Conservation (phyloP, 2,113 vertebrate species). For the Arothron firmamentum region DNA sequence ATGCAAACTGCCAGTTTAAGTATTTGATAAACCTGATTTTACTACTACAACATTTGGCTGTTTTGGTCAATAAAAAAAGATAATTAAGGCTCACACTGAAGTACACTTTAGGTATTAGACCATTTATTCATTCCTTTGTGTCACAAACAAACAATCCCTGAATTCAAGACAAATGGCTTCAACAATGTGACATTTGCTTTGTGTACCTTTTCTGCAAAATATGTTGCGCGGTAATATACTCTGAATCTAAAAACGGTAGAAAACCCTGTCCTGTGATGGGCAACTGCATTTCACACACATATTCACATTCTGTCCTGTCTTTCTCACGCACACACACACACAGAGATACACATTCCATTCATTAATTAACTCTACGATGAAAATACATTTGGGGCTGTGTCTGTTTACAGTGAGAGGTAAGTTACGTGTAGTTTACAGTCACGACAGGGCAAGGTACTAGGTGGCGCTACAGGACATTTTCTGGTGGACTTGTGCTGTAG, state of each 20-base stretch:
- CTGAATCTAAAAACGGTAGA: conserved; percentile 67
- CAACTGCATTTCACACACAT: conserved; percentile 27
- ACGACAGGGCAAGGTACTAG: conserved; percentile 1
- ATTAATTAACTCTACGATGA: conserved; percentile 22
- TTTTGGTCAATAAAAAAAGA: too few species aligned
- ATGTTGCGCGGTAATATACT: conserved; percentile 56
- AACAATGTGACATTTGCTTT: conserved; percentile 33
- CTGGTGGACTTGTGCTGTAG: conserved; percentile 5
- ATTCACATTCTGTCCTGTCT: conserved; percentile 18
- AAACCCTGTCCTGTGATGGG: conserved; percentile 52
- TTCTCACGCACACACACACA: not conserved
- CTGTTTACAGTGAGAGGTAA: conserved; percentile 24
- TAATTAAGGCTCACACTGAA: not conserved
- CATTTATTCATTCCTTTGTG: conserved; percentile 71
- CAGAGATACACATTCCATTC: conserved; percentile 7
- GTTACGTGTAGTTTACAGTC: conserved; percentile 13
- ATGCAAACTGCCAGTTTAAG: not conserved
- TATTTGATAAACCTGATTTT: not conserved
- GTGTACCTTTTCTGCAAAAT: conserved; percentile 62
- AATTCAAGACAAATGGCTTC: conserved; percentile 71
- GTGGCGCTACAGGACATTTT: not conserved
- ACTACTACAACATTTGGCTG: too few species aligned
- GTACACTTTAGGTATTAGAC: conserved; percentile 33
- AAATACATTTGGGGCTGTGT: conserved; percentile 21
- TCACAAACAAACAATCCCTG: conserved; percentile 70